Percentiles rank a stretch among this genome's conserved stretches.
Conservation (phyloP, 2,797 vertebrate species). For the Phaenicophaeus curvirostris region DNA sequence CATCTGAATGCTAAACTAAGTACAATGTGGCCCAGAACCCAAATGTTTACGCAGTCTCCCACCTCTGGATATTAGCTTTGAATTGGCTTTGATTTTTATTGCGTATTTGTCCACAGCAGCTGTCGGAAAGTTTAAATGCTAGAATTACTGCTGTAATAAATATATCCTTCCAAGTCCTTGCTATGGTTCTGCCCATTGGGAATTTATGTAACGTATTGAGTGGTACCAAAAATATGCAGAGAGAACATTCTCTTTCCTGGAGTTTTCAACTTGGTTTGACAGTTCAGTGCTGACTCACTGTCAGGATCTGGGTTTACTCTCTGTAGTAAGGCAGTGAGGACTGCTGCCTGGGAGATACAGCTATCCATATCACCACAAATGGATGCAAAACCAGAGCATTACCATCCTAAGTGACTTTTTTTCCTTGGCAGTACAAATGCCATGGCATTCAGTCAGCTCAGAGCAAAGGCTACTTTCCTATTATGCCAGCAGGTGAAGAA, state of each 20-base stretch:
- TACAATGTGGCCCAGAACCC: not conserved
- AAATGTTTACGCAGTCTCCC: not conserved
- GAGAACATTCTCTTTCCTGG: constrained; percentile 48
- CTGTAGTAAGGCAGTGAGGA: not conserved
- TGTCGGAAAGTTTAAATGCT: constrained; percentile 60
- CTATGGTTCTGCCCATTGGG: constrained; percentile 17
- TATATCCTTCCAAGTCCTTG: constrained; percentile 43
- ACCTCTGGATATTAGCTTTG: constrained; percentile 21
- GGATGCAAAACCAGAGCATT: not conserved
- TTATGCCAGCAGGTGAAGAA: not conserved
- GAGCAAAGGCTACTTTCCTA: not conserved
- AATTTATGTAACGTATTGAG: constrained; percentile 51
- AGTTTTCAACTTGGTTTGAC: constrained; percentile 25
- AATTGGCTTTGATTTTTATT: constrained; percentile 24
- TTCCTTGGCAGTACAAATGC: not conserved
- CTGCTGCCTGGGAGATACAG: not conserved
- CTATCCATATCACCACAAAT: not conserved
- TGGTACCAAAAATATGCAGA: constrained; percentile 22
- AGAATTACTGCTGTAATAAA: constrained; percentile 60
- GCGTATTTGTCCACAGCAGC: constrained; percentile 54
- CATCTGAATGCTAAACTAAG: not conserved
- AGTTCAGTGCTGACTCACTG: constrained; percentile 49
- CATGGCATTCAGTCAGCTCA: not conserved
- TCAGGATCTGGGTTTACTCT: not conserved
- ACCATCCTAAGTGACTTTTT: not conserved